Percentiles rank a stretch among this genome's conserved stretches.
These are phyloP conservation scores for Crotalus helleri DNA, from an alignment of 2,113 vertebrate species.

Conservation along the genomic window DNA sequence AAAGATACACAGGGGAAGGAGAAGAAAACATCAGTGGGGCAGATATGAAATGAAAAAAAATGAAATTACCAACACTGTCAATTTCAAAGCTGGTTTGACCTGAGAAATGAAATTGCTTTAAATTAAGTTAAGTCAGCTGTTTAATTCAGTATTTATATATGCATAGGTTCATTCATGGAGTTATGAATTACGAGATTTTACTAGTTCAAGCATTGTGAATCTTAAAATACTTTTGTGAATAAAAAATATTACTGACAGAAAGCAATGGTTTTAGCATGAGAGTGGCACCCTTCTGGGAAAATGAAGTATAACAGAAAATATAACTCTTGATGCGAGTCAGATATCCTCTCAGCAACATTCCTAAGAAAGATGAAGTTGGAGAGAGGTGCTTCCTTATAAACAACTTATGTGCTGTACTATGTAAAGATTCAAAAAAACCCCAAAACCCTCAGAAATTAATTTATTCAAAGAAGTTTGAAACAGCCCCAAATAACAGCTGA, in stretches of 20 bases:
- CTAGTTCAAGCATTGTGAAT: too few species aligned
- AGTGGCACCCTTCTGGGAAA: neutral
- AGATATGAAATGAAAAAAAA: neutral
- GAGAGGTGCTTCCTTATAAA: neutral
- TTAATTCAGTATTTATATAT: neutral
- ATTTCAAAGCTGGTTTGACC: neutral
- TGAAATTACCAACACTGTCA: neutral
- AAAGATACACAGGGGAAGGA: neutral
- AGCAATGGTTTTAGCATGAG: neutral
- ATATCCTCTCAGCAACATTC: neutral
- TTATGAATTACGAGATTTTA: neutral
- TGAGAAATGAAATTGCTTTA: neutral
- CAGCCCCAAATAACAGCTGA: neutral
- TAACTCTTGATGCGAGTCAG: neutral
- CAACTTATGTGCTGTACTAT: constrained; percentile 1
- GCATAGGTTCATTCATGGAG: neutral
- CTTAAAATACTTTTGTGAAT: neutral
- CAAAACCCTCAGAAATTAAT: constrained; percentile 8
- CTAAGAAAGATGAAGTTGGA: neutral
- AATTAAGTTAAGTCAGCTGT: too few species aligned
- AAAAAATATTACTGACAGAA: neutral
- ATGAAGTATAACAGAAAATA: neutral
- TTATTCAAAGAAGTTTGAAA: neutral
- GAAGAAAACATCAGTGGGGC: neutral
- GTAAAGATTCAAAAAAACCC: constrained; percentile 12